These are phyloP conservation scores for Heliconius sara DNA, from an alignment of 2,888 invertebrate species.

Conservation along the genomic window DNA sequence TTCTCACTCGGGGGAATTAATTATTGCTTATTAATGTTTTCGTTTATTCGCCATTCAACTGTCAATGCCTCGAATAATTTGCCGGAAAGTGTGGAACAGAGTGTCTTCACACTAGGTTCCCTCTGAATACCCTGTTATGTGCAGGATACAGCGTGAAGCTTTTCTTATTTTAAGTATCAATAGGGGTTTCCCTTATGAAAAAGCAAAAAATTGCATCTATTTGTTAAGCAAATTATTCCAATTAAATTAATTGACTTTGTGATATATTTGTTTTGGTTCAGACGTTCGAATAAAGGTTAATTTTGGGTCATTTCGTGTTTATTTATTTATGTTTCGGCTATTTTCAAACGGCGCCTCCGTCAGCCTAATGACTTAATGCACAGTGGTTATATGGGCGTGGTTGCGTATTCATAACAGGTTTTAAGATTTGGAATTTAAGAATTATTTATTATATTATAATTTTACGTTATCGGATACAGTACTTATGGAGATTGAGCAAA, in stretches of 20 bases:
- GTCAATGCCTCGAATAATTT: too few species aligned
- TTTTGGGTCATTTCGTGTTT: conserved; percentile 3
- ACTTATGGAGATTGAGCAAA: background rate
- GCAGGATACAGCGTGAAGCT: too few species aligned
- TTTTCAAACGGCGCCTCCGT: conserved; percentile 37
- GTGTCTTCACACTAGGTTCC: too few species aligned
- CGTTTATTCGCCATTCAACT: too few species aligned
- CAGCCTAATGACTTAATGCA: conserved; percentile 42
- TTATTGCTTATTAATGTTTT: too few species aligned
- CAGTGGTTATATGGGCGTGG: conserved; percentile 38
- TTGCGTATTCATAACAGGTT: conserved; percentile 37
- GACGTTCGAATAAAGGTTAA: background rate
- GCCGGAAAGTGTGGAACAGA: too few species aligned
- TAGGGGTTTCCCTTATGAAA: background rate
- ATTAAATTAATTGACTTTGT: conserved; percentile 25
- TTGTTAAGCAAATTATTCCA: background rate
- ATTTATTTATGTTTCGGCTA: conserved; percentile 28
- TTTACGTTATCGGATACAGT: conserved; percentile 31
- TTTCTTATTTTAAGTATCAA: conserved; percentile 16
- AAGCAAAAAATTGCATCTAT: background rate
- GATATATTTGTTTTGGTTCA: conserved; percentile 24
- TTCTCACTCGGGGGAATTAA: too few species aligned
- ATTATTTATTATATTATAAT: conserved; percentile 40
- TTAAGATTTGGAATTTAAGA: conserved; percentile 37
- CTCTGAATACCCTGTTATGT: too few species aligned